Base-by-base conservation (phyloP, 2,797 vertebrate genomes). In the Babyrousa celebensis region DNA sequence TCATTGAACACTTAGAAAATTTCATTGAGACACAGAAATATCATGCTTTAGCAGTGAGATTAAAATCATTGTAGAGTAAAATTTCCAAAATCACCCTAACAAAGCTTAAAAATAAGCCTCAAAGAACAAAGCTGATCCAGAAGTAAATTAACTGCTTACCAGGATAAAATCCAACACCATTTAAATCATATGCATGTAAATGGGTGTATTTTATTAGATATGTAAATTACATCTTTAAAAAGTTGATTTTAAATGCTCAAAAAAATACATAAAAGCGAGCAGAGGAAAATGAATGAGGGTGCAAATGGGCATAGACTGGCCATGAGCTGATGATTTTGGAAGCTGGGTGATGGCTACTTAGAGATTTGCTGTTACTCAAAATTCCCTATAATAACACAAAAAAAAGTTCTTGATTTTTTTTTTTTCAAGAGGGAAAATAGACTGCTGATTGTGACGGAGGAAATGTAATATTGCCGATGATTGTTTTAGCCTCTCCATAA, bases 1-100 rank as follows among this genome's bases (percentile, higher is more conserved):
- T 65, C 83, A 54, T 75, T 86, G 82, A 79, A 80, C 23, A 52
- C 58, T 67, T 74, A 29, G 29, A 80, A 29, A 85, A 79, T 95
- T 89, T 74, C n/a, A 48, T 0, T 58, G 63, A 85, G 67, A 70
- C 68, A 36, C 20, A 70, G 54, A 86, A 77, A 77, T 25, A 29
- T 18, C 43, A 43, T 23, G 25, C 7, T 16, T 70, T 75, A 70
- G 14, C 70, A 36, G 27, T 29, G 5, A 11, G 17, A 63, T 3
- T 56, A 68, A 62, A 23, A 94, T 91, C 20, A 82, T 17, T 27
- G 11, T 74, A 52, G 52, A 54, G 9, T 32, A 85, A 90, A 82
- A 43, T 15, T 5, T 85, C 23, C n/a, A 63, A 63, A 80, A 48
- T 6, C 18, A 68, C 25, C n/a, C 18, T 83, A 60, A 58, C 48